A percentile compares a stretch with the other conserved stretches of the same genome.
phyloP scores from a whole-genome alignment of 2,113 vertebrate genomes.

The Melanostigma gelatinosum region DNA sequence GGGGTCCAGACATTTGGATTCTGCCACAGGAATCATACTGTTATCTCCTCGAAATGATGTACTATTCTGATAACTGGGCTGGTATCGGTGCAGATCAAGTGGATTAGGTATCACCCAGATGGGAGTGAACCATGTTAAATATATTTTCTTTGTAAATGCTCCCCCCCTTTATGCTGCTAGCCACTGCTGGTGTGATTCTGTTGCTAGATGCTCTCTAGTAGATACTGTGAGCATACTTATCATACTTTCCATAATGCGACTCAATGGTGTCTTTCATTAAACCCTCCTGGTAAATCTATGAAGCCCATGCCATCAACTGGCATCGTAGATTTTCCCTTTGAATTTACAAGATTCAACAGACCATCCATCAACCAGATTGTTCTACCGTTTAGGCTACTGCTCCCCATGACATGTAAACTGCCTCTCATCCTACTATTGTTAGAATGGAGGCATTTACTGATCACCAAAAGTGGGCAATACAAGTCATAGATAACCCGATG shows the following conservation, averaged over 20 bases:
- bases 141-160: neutral
- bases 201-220: neutral
- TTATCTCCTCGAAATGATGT: neutral
- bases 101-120: neutral
- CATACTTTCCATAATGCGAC: too few relatives aligned
- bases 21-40: neutral
- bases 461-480: neutral
- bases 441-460: neutral
- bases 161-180: too few relatives aligned
- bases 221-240: neutral
- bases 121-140: neutral
- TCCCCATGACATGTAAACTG: too few relatives aligned
- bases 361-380: too few relatives aligned
- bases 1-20: neutral
- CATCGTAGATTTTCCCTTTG: too few relatives aligned
- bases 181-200: neutral
- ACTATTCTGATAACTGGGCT: neutral
- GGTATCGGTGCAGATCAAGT: neutral
- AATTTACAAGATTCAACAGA: too few relatives aligned
- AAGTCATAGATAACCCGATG: neutral
- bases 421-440: too few relatives aligned
- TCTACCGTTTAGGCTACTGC: too few relatives aligned
- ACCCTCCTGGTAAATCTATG: too few relatives aligned
- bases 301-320: too few relatives aligned
- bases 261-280: neutral